These are phyloP conservation scores for Pachypsylla venusta DNA, from an alignment of 1,140 invertebrate species.

Conservation along the genomic window DNA sequence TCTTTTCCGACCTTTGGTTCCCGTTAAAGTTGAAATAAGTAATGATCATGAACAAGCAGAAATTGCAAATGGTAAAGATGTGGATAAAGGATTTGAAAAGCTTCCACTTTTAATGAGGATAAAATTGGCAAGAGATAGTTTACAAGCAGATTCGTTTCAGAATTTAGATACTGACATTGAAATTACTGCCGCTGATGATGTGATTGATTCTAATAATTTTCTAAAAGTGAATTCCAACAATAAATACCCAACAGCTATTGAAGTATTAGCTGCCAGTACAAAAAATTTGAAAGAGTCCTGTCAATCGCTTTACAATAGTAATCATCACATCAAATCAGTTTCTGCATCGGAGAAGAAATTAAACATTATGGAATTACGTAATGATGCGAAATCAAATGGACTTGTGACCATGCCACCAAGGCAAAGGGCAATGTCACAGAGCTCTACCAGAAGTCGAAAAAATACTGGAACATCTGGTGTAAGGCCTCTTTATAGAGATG, in stretches of 20 bases:
- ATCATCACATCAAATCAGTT: neutral
- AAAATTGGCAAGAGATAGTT: conserved; percentile 33
- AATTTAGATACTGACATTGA: conserved; percentile 24
- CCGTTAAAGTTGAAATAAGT: conserved; percentile 36
- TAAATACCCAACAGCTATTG: conserved; percentile 55
- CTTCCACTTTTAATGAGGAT: conserved; percentile 32
- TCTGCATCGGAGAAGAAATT: conserved; percentile 12
- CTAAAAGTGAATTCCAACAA: conserved; percentile 52
- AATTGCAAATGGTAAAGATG: conserved; percentile 31
- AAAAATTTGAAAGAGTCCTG: conserved; percentile 33
- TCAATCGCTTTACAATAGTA: neutral
- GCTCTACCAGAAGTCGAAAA: conserved; percentile 29
- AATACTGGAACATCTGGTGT: conserved; percentile 33
- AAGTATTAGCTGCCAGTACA: conserved; percentile 45
- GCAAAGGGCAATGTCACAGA: conserved; percentile 15
- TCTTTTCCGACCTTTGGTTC: conserved; percentile 63
- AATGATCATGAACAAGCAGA: conserved; percentile 31
- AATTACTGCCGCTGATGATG: conserved; percentile 17
- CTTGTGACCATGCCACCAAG: conserved; percentile 2
- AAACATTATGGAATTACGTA: neutral
- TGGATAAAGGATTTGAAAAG: conserved; percentile 26
- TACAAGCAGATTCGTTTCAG: conserved; percentile 24
- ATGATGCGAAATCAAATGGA: neutral
- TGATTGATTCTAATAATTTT: conserved; percentile 22
- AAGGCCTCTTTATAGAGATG: conserved; percentile 65